phyloP scores from a whole-genome alignment of 2,797 vertebrate species.

The Labroides dimidiatus region DNA sequence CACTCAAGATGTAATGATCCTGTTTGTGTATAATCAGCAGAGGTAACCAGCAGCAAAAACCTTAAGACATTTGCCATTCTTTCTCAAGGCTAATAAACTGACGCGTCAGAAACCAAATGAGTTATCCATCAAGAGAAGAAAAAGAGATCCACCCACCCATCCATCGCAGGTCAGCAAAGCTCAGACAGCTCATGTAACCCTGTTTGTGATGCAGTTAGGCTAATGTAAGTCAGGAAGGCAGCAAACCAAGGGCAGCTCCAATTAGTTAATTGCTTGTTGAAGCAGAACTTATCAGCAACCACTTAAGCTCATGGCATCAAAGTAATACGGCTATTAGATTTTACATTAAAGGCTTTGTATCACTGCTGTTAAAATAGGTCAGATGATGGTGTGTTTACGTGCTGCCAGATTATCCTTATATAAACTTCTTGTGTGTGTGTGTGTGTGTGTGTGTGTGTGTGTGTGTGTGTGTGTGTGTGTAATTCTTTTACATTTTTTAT shows the following conservation, averaged over 20 bases:
- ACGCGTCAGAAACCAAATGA: constrained; percentile 60
- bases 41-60: constrained; percentile 38
- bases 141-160: constrained; percentile 61
- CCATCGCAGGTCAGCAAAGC: constrained; percentile 56
- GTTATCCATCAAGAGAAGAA: constrained; percentile 59
- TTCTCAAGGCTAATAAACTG: constrained; percentile 67
- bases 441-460: too few species aligned
- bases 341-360: constrained; percentile 28
- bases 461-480: too few species aligned
- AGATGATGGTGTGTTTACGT: constrained; percentile 6
- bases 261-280: constrained; percentile 27
- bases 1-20: constrained; percentile 10
- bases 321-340: constrained; percentile 30
- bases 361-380: constrained; percentile 14
- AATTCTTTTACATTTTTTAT: too few species aligned
- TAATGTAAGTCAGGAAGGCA: neutral
- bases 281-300: constrained; percentile 12
- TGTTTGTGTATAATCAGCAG: constrained; percentile 18
- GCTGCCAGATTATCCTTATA: too few species aligned
- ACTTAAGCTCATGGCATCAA: neutral
- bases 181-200: constrained; percentile 50
- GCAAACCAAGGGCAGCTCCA: constrained; percentile 6
- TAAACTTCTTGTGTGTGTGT: too few species aligned
- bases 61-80: constrained; percentile 30
- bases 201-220: constrained; percentile 16